Conservation (phyloP, 1,140 invertebrate genomes). For the Zaprionus capensis region DNA sequence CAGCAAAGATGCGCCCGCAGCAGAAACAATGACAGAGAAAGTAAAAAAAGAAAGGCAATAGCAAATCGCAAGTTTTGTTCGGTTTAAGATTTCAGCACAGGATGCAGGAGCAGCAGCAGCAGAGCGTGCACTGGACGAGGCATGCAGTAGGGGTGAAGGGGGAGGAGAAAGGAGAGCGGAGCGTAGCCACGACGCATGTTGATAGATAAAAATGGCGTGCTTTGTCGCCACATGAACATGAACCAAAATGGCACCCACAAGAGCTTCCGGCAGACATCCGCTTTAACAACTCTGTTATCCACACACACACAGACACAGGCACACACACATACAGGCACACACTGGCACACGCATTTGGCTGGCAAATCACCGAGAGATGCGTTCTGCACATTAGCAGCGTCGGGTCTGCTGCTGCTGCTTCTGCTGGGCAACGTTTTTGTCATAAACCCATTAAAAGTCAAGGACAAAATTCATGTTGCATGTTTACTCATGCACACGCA, state of each 20-base stretch:
- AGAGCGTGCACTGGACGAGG: not conserved
- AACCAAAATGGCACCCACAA: conserved; percentile 80
- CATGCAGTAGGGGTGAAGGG: not conserved
- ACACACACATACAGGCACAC: conserved; percentile 24
- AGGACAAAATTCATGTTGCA: conserved; percentile 81
- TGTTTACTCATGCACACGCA: conserved; percentile 66
- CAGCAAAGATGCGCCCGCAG: conserved; percentile 34
- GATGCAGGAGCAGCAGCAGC: conserved; percentile 23
- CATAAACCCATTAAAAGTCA: conserved; percentile 83
- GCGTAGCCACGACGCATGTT: conserved; percentile 33
- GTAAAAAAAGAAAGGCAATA: conserved; percentile 5
- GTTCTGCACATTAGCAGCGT: conserved; percentile 67
- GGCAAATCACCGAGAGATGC: conserved; percentile 37
- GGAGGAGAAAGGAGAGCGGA: not conserved
- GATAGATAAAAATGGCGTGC: conserved; percentile 72
- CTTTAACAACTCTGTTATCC: conserved; percentile 78
- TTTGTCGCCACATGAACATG: conserved; percentile 64
- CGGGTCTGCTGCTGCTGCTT: not conserved
- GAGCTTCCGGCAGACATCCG: conserved; percentile 77
- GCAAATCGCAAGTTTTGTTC: conserved; percentile 54
- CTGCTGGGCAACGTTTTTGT: conserved; percentile 63
- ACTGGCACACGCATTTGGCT: not conserved
- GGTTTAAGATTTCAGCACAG: conserved; percentile 53
- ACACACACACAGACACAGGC: conserved; percentile 37
- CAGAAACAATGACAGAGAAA: conserved; percentile 59